Conservation (phyloP, 2,888 invertebrate genomes). For the Drosophila cognata region DNA sequence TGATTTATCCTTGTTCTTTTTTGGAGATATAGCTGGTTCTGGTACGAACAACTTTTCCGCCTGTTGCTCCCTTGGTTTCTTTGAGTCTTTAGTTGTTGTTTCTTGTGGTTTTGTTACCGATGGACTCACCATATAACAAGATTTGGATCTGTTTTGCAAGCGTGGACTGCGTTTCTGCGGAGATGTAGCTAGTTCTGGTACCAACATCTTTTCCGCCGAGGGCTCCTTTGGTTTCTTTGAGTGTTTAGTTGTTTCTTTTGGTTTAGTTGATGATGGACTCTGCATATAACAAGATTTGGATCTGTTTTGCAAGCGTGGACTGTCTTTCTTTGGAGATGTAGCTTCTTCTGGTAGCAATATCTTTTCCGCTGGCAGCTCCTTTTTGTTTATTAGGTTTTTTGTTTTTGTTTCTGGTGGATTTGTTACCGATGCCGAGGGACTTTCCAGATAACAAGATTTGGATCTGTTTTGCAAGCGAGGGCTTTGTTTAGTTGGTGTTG, state of each 20-base stretch:
- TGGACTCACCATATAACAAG: constrained; percentile 11
- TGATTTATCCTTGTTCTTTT: neutral
- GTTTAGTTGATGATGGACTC: neutral
- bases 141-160: constrained; percentile 31
- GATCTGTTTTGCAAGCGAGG: constrained; percentile 2
- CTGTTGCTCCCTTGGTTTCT: neutral
- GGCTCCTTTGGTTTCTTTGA: neutral
- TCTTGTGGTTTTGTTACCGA: neutral
- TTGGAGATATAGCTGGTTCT: neutral
- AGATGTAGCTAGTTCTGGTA: neutral
- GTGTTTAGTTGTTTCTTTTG: neutral
- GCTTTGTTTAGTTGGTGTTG: neutral
- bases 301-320: constrained; percentile 10
- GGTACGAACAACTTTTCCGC: neutral
- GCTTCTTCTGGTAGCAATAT: neutral
- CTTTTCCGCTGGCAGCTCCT: neutral
- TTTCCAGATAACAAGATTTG: constrained; percentile 17
- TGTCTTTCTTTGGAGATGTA: neutral
- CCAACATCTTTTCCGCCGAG: neutral
- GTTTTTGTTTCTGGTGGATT: neutral
- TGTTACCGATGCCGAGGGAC: neutral
- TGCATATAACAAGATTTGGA: constrained; percentile 9
- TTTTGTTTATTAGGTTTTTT: neutral
- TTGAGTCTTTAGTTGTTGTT: neutral
- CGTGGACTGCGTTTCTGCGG: constrained; percentile 8